Percentiles rank a stretch among this genome's conserved stretches.
phyloP scores from a whole-genome alignment of 2,797 vertebrate genomes.

The Phoebastria nigripes region DNA sequence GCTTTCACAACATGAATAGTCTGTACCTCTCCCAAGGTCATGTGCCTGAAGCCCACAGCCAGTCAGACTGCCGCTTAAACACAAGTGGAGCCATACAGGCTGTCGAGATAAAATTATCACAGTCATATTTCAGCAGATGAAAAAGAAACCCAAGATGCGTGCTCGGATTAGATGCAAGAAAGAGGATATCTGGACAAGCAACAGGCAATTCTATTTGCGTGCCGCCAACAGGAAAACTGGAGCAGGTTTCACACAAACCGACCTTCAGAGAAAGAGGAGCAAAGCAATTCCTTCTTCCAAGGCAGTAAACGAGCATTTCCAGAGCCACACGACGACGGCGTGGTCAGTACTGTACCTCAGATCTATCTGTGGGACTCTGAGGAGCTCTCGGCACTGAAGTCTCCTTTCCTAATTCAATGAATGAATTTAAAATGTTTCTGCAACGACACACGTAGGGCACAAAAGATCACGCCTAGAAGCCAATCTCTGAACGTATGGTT shows the following conservation, averaged over 20 bases:
- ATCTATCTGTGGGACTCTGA: not conserved
- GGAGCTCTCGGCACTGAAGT: not conserved
- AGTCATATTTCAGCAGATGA: conserved; percentile 7
- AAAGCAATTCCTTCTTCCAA: not conserved
- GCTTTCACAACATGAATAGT: not conserved
- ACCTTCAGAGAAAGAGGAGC: not conserved
- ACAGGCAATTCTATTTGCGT: not conserved
- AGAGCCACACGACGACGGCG: rapidly evolving
- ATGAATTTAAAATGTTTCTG: not conserved
- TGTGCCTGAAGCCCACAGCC: not conserved
- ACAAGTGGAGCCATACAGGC: not conserved
- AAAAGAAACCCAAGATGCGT: conserved; percentile 48
- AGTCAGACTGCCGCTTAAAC: not conserved
- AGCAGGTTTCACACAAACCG: not conserved
- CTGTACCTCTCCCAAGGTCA: conserved; percentile 15
- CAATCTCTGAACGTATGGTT: not conserved
- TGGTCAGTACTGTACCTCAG: not conserved
- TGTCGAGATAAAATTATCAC: conserved; percentile 36
- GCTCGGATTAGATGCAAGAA: conserved; percentile 36
- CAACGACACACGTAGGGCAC: rapidly evolving
- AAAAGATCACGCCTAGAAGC: not conserved
- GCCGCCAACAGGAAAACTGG: not conserved
- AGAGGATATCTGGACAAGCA: not conserved
- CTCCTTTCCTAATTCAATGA: not conserved
- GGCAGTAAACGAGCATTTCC: not conserved